Evolutionary conservation across 2,888 invertebrate genomes (phyloP).

Genomic region (Xestobium rufovillosum): DNA sequence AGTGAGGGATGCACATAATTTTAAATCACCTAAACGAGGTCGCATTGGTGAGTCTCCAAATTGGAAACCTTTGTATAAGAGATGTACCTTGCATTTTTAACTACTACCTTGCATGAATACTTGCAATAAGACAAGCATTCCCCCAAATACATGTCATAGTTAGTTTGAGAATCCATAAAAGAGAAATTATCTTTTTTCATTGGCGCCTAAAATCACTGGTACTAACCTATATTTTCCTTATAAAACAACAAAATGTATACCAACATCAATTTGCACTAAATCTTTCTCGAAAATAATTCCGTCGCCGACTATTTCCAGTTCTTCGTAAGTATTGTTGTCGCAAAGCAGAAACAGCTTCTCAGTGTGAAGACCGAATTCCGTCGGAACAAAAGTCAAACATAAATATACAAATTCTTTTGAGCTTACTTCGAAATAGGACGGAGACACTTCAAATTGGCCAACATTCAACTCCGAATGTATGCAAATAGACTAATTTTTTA

Average conservation of each 20-base stretch:
- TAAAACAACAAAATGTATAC: conserved; percentile 8
- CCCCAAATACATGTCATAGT: conserved; percentile 28
- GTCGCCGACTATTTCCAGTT: conserved; percentile 43
- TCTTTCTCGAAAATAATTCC: conserved; percentile 37
- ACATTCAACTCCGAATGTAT: conserved; percentile 31
- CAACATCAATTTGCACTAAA: conserved; percentile 29
- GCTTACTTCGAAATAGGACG: conserved; percentile 40
- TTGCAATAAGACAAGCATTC: conserved; percentile 18
- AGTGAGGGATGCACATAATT: no score
- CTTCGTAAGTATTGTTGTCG: conserved; percentile 39
- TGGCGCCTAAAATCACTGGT: background rate
- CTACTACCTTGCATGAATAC: conserved; percentile 20
- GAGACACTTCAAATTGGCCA: conserved; percentile 38
- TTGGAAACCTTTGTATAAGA: no score
- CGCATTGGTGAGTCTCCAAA: background rate
- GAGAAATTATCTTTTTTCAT: background rate
- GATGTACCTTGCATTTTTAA: conserved; percentile 30
- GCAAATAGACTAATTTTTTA: conserved; percentile 22
- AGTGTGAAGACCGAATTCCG: conserved; percentile 35
- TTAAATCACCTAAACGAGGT: no score
- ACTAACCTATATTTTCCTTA: background rate
- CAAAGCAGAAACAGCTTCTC: conserved; percentile 42
- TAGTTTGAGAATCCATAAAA: conserved; percentile 19
- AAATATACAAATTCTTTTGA: conserved; percentile 37
- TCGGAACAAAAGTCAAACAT: conserved; percentile 38